phyloP scores from a whole-genome alignment of 2,113 vertebrate genomes.

The Drymodes brunneopygia region DNA sequence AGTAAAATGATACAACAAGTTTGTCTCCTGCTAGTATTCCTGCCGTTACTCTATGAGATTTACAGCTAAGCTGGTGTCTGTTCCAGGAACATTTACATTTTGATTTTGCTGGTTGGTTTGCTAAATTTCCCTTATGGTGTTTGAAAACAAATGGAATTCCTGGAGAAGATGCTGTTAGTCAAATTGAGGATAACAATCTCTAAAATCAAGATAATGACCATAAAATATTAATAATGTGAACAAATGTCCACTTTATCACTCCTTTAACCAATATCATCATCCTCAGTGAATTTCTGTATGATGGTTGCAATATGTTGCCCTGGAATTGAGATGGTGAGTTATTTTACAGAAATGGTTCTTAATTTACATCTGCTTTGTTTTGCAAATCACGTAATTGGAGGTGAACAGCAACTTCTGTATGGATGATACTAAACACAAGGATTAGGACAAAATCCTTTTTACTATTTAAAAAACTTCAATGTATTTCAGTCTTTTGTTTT shows the following conservation, averaged over 20 bases:
- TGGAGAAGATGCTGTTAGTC: background rate
- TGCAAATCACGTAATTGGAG: background rate
- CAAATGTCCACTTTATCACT: background rate
- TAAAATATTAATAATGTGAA: background rate
- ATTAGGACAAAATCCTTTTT: background rate
- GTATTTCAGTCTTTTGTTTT: background rate
- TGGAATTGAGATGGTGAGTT: background rate
- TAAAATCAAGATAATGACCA: background rate
- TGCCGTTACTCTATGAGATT: background rate
- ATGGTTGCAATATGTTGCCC: background rate
- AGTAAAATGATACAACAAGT: background rate
- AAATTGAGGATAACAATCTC: background rate
- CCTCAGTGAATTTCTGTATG: background rate
- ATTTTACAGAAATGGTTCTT: background rate
- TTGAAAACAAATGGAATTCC: background rate
- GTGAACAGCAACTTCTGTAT: background rate
- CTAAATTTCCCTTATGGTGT: background rate
- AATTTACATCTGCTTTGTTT: background rate
- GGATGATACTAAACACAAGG: background rate
- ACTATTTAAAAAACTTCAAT: background rate
- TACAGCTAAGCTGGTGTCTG: background rate
- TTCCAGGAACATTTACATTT: background rate
- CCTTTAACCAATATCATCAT: background rate
- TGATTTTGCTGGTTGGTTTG: background rate
- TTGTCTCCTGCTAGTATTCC: background rate